These are phyloP conservation scores for Coturnix japonica DNA, from an alignment of 2,113 vertebrate species.

Conservation along the genomic window DNA sequence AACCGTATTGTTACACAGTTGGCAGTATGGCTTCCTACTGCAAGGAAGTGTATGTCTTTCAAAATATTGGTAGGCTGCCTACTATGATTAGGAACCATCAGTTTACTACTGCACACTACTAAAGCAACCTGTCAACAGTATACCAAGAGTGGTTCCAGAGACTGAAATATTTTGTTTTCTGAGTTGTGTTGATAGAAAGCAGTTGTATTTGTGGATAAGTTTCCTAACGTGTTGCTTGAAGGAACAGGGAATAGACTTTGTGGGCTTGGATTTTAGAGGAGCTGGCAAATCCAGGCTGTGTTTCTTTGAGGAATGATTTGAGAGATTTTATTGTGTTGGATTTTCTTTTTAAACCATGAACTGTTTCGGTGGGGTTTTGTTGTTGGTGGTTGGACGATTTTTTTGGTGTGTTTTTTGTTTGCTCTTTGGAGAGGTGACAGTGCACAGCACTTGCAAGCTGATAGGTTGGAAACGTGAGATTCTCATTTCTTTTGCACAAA, in stretches of 20 bases:
- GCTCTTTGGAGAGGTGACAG: not conserved
- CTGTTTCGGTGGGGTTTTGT: not conserved
- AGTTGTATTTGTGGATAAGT: slow-evolving; percentile 8
- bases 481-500: not conserved
- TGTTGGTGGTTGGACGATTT: not conserved
- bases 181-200: slow-evolving; percentile 20
- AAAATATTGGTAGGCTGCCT: slow-evolving; percentile 9
- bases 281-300: not conserved
- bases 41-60: slow-evolving; percentile 17
- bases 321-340: not conserved
- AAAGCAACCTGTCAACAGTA: slow-evolving; percentile 26
- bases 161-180: slow-evolving; percentile 34
- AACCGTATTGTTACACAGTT: not conserved
- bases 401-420: not conserved
- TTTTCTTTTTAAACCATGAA: not conserved
- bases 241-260: not conserved
- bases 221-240: not conserved
- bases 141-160: slow-evolving; percentile 11
- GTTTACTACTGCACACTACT: slow-evolving; percentile 25
- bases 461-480: not conserved
- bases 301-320: not conserved
- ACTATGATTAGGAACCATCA: slow-evolving; percentile 42
- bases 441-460: not conserved
- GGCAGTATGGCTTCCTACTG: slow-evolving; percentile 16
- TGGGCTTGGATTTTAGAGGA: not conserved